These are phyloP conservation scores for Tetragonisca angustula DNA, from an alignment of 2,888 invertebrate genomes.

Conservation along the genomic window DNA sequence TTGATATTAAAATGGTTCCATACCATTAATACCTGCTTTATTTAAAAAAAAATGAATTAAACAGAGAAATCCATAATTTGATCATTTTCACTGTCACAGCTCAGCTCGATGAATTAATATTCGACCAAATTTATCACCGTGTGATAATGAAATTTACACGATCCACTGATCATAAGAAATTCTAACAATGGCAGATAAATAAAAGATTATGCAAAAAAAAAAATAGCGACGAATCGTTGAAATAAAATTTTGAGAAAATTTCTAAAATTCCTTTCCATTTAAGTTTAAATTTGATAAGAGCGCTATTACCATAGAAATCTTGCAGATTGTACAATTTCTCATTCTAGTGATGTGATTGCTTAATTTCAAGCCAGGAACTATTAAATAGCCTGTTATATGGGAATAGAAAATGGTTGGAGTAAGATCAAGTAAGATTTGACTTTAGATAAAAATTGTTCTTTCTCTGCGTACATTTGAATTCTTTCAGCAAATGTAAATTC, in stretches of 20 bases:
- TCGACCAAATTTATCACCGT: background rate
- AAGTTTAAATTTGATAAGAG: background rate
- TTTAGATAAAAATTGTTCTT: background rate
- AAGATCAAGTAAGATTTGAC: background rate
- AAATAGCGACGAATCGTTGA: background rate
- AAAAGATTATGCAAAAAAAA: background rate
- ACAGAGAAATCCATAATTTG: background rate
- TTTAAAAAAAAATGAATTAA: background rate
- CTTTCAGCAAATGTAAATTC: background rate
- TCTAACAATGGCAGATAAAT: background rate
- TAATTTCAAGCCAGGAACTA: conserved; percentile 8
- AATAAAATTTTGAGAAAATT: background rate
- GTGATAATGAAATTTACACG: background rate
- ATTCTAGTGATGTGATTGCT: conserved; percentile 2
- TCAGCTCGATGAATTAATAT: background rate
- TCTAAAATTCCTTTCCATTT: background rate
- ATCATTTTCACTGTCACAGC: background rate
- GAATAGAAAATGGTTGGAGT: background rate
- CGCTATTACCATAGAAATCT: background rate
- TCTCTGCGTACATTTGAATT: background rate
- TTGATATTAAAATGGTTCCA: background rate
- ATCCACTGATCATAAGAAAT: background rate
- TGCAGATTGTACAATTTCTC: conserved; percentile 7
- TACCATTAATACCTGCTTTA: background rate
- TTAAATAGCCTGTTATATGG: background rate